A percentile compares a stretch with the other conserved stretches of the same genome.
Conservation (phyloP, 2,797 vertebrate genomes). For the Vireo griseus region DNA sequence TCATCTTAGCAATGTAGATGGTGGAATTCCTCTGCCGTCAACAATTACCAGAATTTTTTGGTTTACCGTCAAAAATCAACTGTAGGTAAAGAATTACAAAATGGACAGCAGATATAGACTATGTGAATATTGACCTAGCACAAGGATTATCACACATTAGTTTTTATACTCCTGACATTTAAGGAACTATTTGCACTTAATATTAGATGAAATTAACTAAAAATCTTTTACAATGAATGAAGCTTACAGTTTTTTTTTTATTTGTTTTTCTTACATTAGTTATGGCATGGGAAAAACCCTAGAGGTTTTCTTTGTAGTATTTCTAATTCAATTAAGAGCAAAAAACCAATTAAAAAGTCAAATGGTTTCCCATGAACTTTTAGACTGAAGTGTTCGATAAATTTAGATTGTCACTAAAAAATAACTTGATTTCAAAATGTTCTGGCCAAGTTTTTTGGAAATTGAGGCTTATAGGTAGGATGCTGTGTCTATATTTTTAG, state of each 20-base stretch:
- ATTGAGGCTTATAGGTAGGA: neutral
- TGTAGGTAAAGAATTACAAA: neutral
- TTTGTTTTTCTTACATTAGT: constrained; percentile 52
- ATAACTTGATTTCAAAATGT: neutral
- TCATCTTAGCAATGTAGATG: neutral
- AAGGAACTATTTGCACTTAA: neutral
- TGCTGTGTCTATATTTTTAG: neutral
- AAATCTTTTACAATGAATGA: neutral
- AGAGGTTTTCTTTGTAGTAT: constrained; percentile 13
- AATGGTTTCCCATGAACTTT: constrained; percentile 41
- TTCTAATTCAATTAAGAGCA: constrained; percentile 46
- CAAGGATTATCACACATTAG: neutral
- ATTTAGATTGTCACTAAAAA: constrained; percentile 12
- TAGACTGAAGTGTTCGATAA: constrained; percentile 1
- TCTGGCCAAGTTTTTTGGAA: neutral
- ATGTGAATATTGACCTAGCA: neutral
- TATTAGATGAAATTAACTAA: constrained; percentile 2
- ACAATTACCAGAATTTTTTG: neutral
- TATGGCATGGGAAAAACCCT: constrained; percentile 34
- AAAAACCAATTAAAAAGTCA: constrained; percentile 31
- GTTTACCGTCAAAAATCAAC: neutral
- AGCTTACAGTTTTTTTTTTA: neutral
- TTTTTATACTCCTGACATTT: neutral
- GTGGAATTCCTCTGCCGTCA: neutral
- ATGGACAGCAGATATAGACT: neutral